Base-by-base conservation (phyloP, 1,140 invertebrate genomes). In the Drosophila quadrilineata region DNA sequence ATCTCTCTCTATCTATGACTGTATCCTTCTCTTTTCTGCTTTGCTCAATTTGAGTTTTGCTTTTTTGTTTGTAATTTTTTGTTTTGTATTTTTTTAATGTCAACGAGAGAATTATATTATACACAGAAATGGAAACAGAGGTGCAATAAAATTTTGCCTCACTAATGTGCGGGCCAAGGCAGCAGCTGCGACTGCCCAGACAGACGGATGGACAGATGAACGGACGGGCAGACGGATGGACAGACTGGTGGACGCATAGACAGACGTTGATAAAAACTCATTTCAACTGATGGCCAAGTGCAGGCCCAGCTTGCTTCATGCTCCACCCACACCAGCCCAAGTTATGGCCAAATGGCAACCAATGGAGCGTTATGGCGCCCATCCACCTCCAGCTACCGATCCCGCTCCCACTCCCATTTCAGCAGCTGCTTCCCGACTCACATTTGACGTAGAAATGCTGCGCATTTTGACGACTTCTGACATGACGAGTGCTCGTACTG, bases 131-230 rank as follows among this genome's bases (percentile, higher is more conserved):
- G 43, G 28, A 45, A 56, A 58, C 76, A 75, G 82, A 77, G 82
- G 82, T 87, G 66, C 76, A 87, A 87, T 87, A 87, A 87, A 87
- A 87, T 77, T 82, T 73, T 74, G 64, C 77, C 77, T 58, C 72
- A 72, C 76, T 82, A 82, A 82, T 82, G 76, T 84, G 65, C n/a
- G n/a, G n/a, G n/a, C n/a, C n/a, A n/a, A n/a, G n/a, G n/a, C n/a
- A n/a, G n/a, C n/a, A n/a, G n/a, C n/a, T n/a, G n/a, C n/a, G n/a
- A n/a, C n/a, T n/a, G 52, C 43, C 63, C 62, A 28, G 57, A 38
- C 45, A 45, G 41, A 10, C 63, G 58, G 65, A 45, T 58, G 59
- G 58, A 46, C 48, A 67, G 68, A 63, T 57, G 71, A 63, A 67
- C 67, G 19, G 48, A 63, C 22, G 33, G 26, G 21, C 22, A 40